A percentile compares a stretch with the other conserved stretches of the same genome.
Evolutionary conservation across 1,140 invertebrate species (phyloP).

Genomic region (Ericerus pela): DNA sequence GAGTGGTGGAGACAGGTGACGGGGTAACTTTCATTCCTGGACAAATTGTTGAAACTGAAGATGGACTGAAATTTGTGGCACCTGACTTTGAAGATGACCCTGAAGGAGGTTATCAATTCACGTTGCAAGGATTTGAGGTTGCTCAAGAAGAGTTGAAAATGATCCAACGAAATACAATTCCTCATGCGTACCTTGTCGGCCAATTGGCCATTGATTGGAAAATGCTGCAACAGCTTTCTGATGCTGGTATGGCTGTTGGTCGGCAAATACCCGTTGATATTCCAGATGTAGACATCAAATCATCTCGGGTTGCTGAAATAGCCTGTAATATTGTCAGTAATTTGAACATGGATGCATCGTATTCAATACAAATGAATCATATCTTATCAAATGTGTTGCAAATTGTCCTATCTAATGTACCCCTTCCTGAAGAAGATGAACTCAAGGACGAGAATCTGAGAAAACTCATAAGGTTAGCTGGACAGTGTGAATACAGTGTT

Average conservation of each 20-base stretch:
- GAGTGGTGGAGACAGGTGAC: slow-evolving; percentile 48
- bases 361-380: not conserved
- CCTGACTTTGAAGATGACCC: slow-evolving; percentile 47
- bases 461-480: not conserved
- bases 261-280: slow-evolving; percentile 43
- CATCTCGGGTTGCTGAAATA: slow-evolving; percentile 30
- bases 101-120: slow-evolving; percentile 45
- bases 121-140: slow-evolving; percentile 57
- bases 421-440: slow-evolving; percentile 18
- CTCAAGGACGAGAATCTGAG: not conserved
- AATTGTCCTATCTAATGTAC: not conserved
- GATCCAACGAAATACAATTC: slow-evolving; percentile 37
- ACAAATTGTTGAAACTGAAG: slow-evolving; percentile 52
- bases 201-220: slow-evolving; percentile 47
- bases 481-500: slow-evolving; percentile 17
- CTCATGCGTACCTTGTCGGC: slow-evolving; percentile 34
- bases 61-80: slow-evolving; percentile 52
- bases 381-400: not conserved
- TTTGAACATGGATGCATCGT: slow-evolving; percentile 22
- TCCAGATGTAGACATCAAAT: slow-evolving; percentile 41
- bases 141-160: slow-evolving; percentile 50
- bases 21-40: slow-evolving; percentile 53
- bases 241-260: slow-evolving; percentile 52
- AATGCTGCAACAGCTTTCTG: slow-evolving; percentile 49
- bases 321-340: slow-evolving; percentile 32